Base-by-base conservation (phyloP, 2,888 invertebrate species). In the Pseudanteris insignis region DNA sequence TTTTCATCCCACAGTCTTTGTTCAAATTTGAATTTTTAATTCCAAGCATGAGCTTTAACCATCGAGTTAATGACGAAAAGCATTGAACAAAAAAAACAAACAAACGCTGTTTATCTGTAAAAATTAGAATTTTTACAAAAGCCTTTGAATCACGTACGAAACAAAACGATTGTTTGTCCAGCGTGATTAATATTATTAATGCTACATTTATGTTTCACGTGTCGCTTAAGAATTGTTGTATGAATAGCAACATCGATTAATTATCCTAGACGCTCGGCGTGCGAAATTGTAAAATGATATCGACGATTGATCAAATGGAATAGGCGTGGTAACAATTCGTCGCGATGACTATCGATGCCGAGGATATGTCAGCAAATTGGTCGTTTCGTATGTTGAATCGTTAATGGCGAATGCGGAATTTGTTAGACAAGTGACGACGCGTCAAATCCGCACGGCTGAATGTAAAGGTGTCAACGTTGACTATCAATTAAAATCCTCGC, bases 391-490 rank as follows among this genome's bases (percentile, higher is more conserved):
- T 60, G 63, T 60, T 65, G 57, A 63, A 57, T 58, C 53, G 57
- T 60, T 63, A 65, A 60, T 65, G 50, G 57, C 48, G 63, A 57
- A 60, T 54, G 62, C 60, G 60, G 63, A 65, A 63, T 63, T 63
- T 60, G 62, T 63, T 63, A 63, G 33, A 55, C 37, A 60, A 57
- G 63, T 47, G 65, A 54, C 51, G 63, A 65, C 63, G 30, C 54
- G 46, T 65, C 54, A 40, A 65, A 65, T 57, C 58, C 44, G 15
- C 63, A 41, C 58, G 9, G 29, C 25, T 9, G 50, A 48, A 50
- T 63, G 58, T 65, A 63, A 65, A 65, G 60, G 63, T 65, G 65
- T 63, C 65, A 65, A 46, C 65, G 50, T 57, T 53, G 54, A 54
- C 60, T 60, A 63, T 63, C 50, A 65, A 65, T 65, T 63, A 63